Evolutionary conservation across 2,113 vertebrate genomes (phyloP).

Genomic region (Capra hircus): DNA sequence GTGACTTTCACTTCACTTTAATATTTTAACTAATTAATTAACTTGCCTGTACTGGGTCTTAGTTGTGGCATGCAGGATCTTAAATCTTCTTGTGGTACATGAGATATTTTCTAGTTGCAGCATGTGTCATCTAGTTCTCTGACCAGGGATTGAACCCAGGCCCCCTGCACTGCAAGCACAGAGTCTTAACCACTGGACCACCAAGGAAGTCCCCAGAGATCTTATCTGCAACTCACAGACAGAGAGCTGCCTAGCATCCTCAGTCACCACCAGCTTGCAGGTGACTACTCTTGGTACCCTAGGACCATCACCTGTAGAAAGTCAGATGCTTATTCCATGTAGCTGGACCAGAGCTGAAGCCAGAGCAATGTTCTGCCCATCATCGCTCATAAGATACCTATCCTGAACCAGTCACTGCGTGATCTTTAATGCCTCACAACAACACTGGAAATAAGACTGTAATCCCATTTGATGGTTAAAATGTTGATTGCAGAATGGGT

Average conservation of each 20-base stretch:
- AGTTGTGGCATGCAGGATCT: neutral
- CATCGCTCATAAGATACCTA: neutral
- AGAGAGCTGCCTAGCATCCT: neutral
- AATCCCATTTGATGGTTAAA: neutral
- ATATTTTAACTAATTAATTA: neutral
- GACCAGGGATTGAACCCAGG: neutral
- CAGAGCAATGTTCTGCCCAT: neutral
- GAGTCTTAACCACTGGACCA: neutral
- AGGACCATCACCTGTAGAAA: neutral
- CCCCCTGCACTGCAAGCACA: neutral
- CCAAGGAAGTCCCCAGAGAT: neutral
- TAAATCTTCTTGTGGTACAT: neutral
- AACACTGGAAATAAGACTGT: neutral
- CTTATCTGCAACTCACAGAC: neutral
- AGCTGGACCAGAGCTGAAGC: neutral
- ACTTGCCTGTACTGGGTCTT: neutral
- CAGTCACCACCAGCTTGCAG: neutral
- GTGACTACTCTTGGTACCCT: neutral
- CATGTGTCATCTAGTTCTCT: neutral
- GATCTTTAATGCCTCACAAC: neutral
- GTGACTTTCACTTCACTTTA: neutral
- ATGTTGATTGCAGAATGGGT: neutral
- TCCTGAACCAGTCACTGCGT: neutral
- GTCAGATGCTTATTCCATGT: neutral
- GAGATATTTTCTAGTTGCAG: neutral